These are phyloP conservation scores for Philopotamus ludificatus DNA, from an alignment of 1,140 invertebrate species.

Conservation along the genomic window DNA sequence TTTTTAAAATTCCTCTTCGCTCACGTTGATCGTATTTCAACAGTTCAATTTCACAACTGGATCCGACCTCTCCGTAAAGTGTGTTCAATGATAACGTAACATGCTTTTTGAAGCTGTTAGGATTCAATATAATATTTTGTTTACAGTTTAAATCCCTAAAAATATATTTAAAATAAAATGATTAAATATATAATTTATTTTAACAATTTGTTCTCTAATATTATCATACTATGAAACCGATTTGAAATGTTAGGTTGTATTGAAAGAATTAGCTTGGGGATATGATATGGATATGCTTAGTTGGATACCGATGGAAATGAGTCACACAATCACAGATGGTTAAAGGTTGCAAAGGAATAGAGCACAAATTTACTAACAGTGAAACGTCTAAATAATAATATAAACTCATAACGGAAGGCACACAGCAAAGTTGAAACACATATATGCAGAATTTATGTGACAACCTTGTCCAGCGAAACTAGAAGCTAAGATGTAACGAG, in stretches of 20 bases:
- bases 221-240: conserved; percentile 12
- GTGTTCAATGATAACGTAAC: conserved; percentile 56
- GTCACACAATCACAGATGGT: too few relatives aligned
- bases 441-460: neutral
- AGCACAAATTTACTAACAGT: conserved; percentile 47
- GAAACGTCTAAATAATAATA: conserved; percentile 49
- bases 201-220: too few relatives aligned
- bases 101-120: conserved; percentile 58
- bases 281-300: too few relatives aligned
- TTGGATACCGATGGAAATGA: too few relatives aligned
- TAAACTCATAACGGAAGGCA: conserved; percentile 42
- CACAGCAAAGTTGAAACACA: neutral
- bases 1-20: conserved; percentile 58
- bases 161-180: too few relatives aligned
- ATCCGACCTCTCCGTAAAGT: conserved; percentile 62
- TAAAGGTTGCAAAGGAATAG: too few relatives aligned
- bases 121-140: conserved; percentile 47
- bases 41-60: conserved; percentile 57
- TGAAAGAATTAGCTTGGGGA: neutral
- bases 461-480: conserved; percentile 11
- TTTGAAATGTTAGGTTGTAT: neutral
- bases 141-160: conserved; percentile 55
- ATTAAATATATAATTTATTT: neutral
- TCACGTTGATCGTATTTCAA: conserved; percentile 57
- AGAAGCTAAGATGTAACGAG: neutral